Percentiles rank a stretch among this genome's conserved stretches.
phyloP scores from a whole-genome alignment of 2,888 invertebrate genomes.

The Myopa tessellatipennis region DNA sequence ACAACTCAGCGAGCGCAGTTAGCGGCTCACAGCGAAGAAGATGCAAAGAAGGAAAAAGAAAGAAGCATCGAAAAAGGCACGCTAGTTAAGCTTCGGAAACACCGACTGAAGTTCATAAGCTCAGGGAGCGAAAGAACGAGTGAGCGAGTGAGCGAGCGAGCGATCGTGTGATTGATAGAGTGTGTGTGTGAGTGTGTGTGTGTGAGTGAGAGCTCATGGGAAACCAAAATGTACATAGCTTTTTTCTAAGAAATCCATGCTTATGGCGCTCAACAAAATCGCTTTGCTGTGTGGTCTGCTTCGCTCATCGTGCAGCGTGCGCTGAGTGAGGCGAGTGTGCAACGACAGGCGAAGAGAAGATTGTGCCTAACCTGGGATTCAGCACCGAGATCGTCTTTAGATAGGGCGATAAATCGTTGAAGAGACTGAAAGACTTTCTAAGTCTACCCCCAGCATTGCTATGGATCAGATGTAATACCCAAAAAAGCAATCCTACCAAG shows the following conservation, averaged over 20 bases:
- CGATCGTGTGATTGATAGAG: background rate
- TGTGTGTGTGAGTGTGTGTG: background rate
- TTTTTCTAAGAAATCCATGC: background rate
- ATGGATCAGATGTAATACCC: too few relatives aligned
- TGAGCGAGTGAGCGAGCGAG: background rate
- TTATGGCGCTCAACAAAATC: constrained; percentile 24
- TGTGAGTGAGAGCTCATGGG: background rate
- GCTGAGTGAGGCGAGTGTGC: background rate
- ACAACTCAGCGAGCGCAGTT: constrained; percentile 29
- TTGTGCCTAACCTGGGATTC: too few relatives aligned
- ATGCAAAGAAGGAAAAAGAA: background rate
- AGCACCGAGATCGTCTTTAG: too few relatives aligned
- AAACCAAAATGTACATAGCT: background rate
- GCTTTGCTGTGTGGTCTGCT: constrained; percentile 5
- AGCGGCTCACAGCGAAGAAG: constrained; percentile 15
- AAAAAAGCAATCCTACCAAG: too few relatives aligned
- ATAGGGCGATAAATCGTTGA: too few relatives aligned
- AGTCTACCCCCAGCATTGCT: too few relatives aligned
- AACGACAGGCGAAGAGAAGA: background rate
- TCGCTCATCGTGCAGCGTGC: background rate
- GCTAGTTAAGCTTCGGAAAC: background rate
- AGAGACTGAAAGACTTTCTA: too few relatives aligned
- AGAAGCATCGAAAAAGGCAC: background rate
- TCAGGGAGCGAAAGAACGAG: background rate
- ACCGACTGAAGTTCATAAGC: background rate